Evolutionary conservation across 2,888 invertebrate genomes (phyloP).

Genomic region (Dynastes maya): DNA sequence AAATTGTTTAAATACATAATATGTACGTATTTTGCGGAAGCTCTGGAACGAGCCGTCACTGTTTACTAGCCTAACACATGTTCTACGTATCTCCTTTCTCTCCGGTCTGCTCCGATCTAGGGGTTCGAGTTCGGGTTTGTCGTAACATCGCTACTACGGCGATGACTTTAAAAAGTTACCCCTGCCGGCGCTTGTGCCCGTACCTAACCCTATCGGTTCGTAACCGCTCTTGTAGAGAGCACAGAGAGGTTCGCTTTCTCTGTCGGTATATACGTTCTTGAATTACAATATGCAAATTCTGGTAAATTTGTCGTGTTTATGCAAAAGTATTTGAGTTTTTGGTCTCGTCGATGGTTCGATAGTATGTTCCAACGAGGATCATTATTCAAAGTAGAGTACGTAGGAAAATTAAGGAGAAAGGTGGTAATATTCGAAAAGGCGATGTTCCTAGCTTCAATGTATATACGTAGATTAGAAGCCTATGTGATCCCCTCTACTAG

Average conservation of each 20-base stretch:
- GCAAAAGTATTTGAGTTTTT: slow-evolving; percentile 59
- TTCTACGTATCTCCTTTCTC: slow-evolving; percentile 61
- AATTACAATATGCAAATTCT: slow-evolving; percentile 67
- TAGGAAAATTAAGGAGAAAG: neutral
- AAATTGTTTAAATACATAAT: too few species aligned
- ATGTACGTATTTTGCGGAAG: too few species aligned
- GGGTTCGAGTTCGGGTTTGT: slow-evolving; percentile 49
- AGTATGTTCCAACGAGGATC: slow-evolving; percentile 56
- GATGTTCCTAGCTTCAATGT: neutral
- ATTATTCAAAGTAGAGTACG: neutral
- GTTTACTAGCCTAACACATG: slow-evolving; percentile 46
- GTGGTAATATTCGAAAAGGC: neutral
- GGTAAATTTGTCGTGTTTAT: slow-evolving; percentile 67
- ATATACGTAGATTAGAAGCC: neutral
- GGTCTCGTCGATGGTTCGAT: slow-evolving; percentile 62
- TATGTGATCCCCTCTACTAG: slow-evolving; percentile 4
- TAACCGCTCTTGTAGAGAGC: slow-evolving; percentile 24
- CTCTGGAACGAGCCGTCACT: neutral
- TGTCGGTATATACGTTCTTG: slow-evolving; percentile 36
- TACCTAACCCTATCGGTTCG: slow-evolving; percentile 33
- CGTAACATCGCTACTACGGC: slow-evolving; percentile 44
- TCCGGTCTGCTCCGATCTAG: slow-evolving; percentile 20
- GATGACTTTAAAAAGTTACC: slow-evolving; percentile 47
- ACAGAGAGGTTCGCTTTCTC: slow-evolving; percentile 35
- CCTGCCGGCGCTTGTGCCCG: slow-evolving; percentile 48